A percentile compares a stretch with the other conserved stretches of the same genome.
Evolutionary conservation across 1,140 invertebrate genomes (phyloP).

Genomic region (Oncopodura yosiiana): DNA sequence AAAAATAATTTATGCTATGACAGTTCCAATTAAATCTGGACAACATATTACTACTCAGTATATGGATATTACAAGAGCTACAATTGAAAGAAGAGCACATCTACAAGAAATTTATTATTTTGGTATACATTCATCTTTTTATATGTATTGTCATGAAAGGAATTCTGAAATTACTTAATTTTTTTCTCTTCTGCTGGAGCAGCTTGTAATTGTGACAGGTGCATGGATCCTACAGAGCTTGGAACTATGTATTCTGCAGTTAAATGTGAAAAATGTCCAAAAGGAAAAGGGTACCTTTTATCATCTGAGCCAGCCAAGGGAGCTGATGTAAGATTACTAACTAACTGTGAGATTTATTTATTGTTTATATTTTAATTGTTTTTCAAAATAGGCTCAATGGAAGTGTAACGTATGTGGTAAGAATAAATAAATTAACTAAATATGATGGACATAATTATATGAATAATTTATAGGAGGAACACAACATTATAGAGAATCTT

Average conservation of each 20-base stretch:
- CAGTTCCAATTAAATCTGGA: constrained; percentile 24
- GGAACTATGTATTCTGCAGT: constrained; percentile 17
- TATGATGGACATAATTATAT: too few relatives aligned
- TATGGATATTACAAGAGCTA: constrained; percentile 17
- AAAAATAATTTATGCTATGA: not conserved
- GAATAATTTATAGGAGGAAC: too few relatives aligned
- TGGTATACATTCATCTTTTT: too few relatives aligned
- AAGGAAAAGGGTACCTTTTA: constrained; percentile 19
- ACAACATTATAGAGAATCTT: constrained; percentile 11
- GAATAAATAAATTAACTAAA: too few relatives aligned
- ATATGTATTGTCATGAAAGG: too few relatives aligned
- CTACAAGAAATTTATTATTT: constrained; percentile 22
- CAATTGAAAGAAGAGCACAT: constrained; percentile 16
- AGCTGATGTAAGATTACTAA: constrained; percentile 5
- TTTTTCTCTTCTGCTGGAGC: too few relatives aligned
- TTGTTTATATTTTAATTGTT: too few relatives aligned
- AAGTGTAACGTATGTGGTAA: constrained; percentile 18
- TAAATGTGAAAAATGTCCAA: constrained; percentile 20
- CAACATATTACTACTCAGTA: constrained; percentile 21
- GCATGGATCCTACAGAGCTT: constrained; percentile 15
- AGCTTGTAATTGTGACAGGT: constrained; percentile 19
- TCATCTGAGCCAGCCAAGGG: constrained; percentile 22
- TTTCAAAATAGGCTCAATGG: too few relatives aligned
- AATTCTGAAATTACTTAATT: too few relatives aligned
- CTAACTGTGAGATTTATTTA: too few relatives aligned